These are phyloP conservation scores for Sus cebifrons DNA, from an alignment of 2,797 vertebrate genomes.

Conservation along the genomic window DNA sequence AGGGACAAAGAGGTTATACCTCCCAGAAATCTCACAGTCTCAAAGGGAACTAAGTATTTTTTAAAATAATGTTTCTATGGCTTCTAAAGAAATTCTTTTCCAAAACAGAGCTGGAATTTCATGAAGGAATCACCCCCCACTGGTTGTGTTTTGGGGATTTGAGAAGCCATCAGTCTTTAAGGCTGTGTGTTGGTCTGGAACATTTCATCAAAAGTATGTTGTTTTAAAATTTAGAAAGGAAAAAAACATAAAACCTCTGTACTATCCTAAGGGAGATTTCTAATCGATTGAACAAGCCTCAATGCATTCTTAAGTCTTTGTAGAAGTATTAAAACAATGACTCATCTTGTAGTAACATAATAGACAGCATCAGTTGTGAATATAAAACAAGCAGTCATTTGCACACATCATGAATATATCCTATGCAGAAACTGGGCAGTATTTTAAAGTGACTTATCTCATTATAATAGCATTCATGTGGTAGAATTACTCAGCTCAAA, in stretches of 20 bases:
- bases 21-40: not conserved
- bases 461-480: not conserved
- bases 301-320: slow-evolving; percentile 57
- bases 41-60: slow-evolving; percentile 26
- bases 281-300: slow-evolving; percentile 31
- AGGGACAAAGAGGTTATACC: not conserved
- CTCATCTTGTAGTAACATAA: slow-evolving; percentile 60
- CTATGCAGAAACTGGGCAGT: not conserved
- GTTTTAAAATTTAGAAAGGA: slow-evolving; percentile 63
- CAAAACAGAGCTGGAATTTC: slow-evolving; percentile 22
- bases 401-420: not conserved
- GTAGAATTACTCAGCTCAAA: slow-evolving; percentile 19
- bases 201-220: slow-evolving; percentile 62
- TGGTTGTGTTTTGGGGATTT: slow-evolving; percentile 32
- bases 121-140: not conserved
- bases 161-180: slow-evolving; percentile 47
- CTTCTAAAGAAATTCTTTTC: slow-evolving; percentile 13
- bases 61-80: slow-evolving; percentile 18
- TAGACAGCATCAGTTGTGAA: not conserved
- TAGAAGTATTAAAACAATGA: slow-evolving; percentile 65
- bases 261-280: slow-evolving; percentile 41
- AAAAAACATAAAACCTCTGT: not conserved
- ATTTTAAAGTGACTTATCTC: slow-evolving; percentile 25
- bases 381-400: not conserved
- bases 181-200: slow-evolving; percentile 48